Base-by-base conservation (phyloP, 2,888 invertebrate species). In the Drosophila anomelani region DNA sequence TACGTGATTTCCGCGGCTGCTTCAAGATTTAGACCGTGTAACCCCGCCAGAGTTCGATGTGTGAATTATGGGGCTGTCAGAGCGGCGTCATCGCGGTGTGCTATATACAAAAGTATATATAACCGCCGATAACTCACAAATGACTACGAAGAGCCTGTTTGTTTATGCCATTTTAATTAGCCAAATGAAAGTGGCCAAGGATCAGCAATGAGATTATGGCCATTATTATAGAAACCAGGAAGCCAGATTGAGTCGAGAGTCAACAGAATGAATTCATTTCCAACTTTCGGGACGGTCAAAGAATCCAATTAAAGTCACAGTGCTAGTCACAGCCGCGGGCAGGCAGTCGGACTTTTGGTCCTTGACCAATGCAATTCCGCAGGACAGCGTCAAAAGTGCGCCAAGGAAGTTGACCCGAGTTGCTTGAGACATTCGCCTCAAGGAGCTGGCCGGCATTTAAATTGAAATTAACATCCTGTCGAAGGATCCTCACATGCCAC, bases 1-100 rank as follows among this genome's bases (percentile, higher is more conserved):
- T 82, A 91, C 91, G 91, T 91, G 91, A 91, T 91, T 89, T 85
- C 83, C 86, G 83, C 78, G 84, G 81, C 78, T 79, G 78, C 68
- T 74, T 61, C 63, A 81, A 89, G 90, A 89, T 90, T 90, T 90
- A 77, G 49, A 41, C 49, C 63, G 20, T 51, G 20, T 51, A 44
- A 29, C 43, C 41, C 54, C 38, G 20, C 13, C 51, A 36, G 43
- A 58, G 61, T 79, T 86, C 83, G 84, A 83, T 83, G 79, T 82
- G 74, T 84, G 87, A 84, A 76, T 84, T 85, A 84, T 84, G 85
- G 85, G 79, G 87, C 77, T 76, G 59, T 61, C 64, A 58, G 38
- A 63, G 54, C 53, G 71, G 51, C 59, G 47, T 47, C 43, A 66
- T 57, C 66, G 76, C 85, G 81, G 78, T 75, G 69, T 73, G 66